Conservation (phyloP, 2,113 vertebrate genomes). For the Lophura nycthemera region DNA sequence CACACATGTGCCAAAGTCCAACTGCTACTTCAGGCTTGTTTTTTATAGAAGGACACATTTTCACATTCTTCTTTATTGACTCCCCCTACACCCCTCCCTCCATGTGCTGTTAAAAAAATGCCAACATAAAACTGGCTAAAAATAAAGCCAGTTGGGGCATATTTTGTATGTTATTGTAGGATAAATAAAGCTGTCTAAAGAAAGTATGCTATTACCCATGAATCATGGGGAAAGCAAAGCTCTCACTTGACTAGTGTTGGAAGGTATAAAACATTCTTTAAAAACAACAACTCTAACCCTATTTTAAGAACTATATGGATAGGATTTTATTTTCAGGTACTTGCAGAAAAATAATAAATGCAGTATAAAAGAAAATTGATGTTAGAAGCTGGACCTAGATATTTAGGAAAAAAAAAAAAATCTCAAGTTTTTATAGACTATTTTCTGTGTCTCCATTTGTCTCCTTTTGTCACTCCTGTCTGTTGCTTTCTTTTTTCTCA, state of each 20-base stretch:
- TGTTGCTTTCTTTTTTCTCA: neutral
- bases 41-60: slow-evolving; percentile 66
- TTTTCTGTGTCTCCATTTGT: neutral
- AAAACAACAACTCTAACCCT: slow-evolving; percentile 27
- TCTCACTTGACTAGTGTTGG: slow-evolving; percentile 29
- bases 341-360: slow-evolving; percentile 19
- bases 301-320: slow-evolving; percentile 12
- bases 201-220: slow-evolving; percentile 61
- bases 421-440: neutral
- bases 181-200: slow-evolving; percentile 68
- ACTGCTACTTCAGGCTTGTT: slow-evolving; percentile 30
- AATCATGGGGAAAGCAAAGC: slow-evolving; percentile 34
- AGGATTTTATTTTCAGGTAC: slow-evolving; percentile 32
- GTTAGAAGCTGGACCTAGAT: neutral
- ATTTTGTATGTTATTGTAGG: slow-evolving; percentile 59
- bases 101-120: slow-evolving; percentile 31
- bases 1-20: slow-evolving; percentile 60
- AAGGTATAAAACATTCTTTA: slow-evolving; percentile 47
- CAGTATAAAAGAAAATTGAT: slow-evolving; percentile 36
- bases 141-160: slow-evolving; percentile 59
- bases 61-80: slow-evolving; percentile 68
- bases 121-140: slow-evolving; percentile 59
- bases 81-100: slow-evolving; percentile 13
- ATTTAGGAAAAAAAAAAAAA: neutral
- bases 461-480: neutral